These are phyloP conservation scores for Capreolus pygargus DNA, from an alignment of 2,113 vertebrate species.

Conservation along the genomic window DNA sequence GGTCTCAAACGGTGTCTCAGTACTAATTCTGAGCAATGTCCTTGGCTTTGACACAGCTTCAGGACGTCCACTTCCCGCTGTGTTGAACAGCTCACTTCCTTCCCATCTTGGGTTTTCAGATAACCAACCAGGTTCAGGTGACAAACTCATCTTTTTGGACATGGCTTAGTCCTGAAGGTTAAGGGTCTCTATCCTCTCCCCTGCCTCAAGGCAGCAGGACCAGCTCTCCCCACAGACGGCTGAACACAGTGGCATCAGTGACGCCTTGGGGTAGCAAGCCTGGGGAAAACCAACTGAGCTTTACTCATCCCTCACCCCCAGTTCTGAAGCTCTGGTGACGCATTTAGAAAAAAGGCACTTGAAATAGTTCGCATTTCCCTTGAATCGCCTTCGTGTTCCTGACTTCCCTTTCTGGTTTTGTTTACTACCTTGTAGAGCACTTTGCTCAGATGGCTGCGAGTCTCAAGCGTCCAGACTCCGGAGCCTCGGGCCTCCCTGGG, in stretches of 20 bases:
- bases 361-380: background rate
- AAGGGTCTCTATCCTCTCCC: background rate
- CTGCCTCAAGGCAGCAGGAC: background rate
- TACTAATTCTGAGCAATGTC: background rate
- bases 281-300: background rate
- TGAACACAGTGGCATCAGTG: background rate
- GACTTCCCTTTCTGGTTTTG: background rate
- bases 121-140: background rate
- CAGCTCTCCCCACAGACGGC: background rate
- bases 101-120: background rate
- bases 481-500: conserved; percentile 92
- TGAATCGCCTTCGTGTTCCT: background rate
- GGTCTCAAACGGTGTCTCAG: background rate
- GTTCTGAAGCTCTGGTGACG: background rate
- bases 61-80: background rate
- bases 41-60: background rate
- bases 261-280: background rate
- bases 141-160: background rate
- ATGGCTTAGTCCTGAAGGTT: background rate
- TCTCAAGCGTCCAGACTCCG: conserved; percentile 93
- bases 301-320: background rate
- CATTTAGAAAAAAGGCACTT: background rate
- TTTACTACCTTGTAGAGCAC: conserved; percentile 87
- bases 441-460: conserved; percentile 95
- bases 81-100: background rate